Evolutionary conservation across 2,888 invertebrate species (phyloP).

Genomic region (Rhamnusium bicolor): DNA sequence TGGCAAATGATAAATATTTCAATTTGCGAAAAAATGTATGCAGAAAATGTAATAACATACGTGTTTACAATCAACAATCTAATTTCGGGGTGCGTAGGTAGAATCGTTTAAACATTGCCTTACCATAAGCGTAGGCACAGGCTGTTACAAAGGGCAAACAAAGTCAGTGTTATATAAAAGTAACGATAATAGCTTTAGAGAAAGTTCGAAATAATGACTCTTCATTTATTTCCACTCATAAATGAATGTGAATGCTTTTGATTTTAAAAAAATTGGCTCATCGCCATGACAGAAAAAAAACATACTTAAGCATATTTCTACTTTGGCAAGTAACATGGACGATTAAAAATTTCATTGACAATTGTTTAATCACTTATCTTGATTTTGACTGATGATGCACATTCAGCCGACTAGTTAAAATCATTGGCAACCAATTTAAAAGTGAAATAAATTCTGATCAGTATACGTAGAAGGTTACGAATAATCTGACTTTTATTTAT

Average conservation of each 20-base stretch:
- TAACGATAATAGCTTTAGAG: background rate
- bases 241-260: background rate
- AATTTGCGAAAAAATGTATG: background rate
- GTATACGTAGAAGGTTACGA: no score
- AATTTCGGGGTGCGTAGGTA: constrained; percentile 14
- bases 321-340: background rate
- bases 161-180: background rate
- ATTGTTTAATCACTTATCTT: background rate
- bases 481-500: no score
- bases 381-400: background rate
- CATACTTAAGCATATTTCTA: background rate
- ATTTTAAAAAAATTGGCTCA: background rate
- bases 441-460: no score
- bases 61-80: constrained; percentile 26
- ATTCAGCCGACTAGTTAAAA: background rate
- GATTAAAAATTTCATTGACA: background rate
- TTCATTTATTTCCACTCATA: background rate
- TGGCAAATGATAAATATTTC: background rate
- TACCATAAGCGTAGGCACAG: constrained; percentile 12
- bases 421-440: background rate
- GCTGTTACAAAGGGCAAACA: background rate
- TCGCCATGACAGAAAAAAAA: background rate
- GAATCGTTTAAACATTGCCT: background rate
- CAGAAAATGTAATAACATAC: background rate
- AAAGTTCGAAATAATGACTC: background rate